phyloP scores from a whole-genome alignment of 2,797 vertebrate species.

The Agapornis canus region DNA sequence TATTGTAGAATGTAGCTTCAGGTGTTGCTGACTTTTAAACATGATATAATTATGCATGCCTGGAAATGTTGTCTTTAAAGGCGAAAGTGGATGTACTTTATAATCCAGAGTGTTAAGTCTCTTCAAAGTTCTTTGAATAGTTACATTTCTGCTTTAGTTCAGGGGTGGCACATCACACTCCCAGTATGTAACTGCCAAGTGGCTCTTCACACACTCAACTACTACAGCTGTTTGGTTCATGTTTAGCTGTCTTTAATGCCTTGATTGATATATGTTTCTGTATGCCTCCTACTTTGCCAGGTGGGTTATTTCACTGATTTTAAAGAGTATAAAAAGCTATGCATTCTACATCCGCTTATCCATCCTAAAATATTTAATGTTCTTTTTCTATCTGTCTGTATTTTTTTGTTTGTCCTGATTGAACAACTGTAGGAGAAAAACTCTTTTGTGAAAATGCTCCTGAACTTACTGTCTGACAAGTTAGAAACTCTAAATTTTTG shows the following conservation, averaged over 20 bases:
- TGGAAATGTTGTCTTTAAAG: neutral
- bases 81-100: neutral
- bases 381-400: neutral
- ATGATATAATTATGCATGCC: slow-evolving; percentile 8
- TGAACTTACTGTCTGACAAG: neutral
- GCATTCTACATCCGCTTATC: neutral
- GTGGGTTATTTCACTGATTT: neutral
- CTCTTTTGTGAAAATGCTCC: neutral
- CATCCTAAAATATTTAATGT: neutral
- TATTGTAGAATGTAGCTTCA: neutral
- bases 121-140: neutral
- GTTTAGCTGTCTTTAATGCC: neutral
- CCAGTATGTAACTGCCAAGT: neutral
- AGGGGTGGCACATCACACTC: neutral
- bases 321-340: neutral
- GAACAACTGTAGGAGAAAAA: neutral
- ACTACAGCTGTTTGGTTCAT: neutral
- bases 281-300: neutral
- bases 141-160: neutral
- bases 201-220: neutral
- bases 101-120: slow-evolving; percentile 3
- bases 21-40: slow-evolving; percentile 50
- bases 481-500: neutral
- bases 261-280: neutral
- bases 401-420: neutral